A percentile compares a stretch with the other conserved stretches of the same genome.
phyloP scores from a whole-genome alignment of 2,797 vertebrate species.

The Sphaeramia orbicularis region DNA sequence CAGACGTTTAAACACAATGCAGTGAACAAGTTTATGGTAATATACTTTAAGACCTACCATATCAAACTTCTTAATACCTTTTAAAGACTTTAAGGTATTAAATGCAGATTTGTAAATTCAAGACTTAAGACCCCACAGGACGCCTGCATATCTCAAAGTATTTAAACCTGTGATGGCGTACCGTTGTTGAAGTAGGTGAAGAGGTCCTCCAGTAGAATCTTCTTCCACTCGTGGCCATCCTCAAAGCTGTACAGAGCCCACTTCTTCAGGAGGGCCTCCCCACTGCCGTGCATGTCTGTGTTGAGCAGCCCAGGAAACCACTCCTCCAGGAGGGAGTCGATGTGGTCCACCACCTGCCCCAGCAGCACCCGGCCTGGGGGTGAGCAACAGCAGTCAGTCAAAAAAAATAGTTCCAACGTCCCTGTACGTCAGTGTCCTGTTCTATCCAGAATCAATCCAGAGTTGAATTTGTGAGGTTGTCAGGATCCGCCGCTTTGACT shows the following conservation, averaged over 20 bases:
- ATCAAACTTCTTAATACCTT: no score
- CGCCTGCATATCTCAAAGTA: no score
- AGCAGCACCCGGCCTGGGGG: slow-evolving; percentile 90
- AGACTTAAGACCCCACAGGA: no score
- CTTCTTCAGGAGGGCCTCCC: slow-evolving; percentile 94
- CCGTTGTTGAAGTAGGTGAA: slow-evolving; percentile 88
- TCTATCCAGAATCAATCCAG: background rate
- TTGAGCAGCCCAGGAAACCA: slow-evolving; percentile 96
- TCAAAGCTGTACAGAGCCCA: slow-evolving; percentile 96
- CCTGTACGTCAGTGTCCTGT: no score
- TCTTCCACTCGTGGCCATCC: slow-evolving; percentile 89
- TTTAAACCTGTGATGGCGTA: slow-evolving; percentile 39
- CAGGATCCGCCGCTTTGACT: no score
- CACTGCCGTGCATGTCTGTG: slow-evolving; percentile 93
- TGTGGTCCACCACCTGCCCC: slow-evolving; percentile 97
- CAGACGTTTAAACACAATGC: no score
- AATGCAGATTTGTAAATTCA: no score
- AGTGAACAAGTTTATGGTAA: no score
- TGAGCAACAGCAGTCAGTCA: background rate
- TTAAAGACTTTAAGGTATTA: no score
- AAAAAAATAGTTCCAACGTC: no score
- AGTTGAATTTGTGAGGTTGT: no score
- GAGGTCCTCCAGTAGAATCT: slow-evolving; percentile 94
- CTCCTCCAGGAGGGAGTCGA: slow-evolving; percentile 97
- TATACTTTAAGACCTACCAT: no score